Conservation (phyloP, 2,113 vertebrate species). For the Spea bombifrons region DNA sequence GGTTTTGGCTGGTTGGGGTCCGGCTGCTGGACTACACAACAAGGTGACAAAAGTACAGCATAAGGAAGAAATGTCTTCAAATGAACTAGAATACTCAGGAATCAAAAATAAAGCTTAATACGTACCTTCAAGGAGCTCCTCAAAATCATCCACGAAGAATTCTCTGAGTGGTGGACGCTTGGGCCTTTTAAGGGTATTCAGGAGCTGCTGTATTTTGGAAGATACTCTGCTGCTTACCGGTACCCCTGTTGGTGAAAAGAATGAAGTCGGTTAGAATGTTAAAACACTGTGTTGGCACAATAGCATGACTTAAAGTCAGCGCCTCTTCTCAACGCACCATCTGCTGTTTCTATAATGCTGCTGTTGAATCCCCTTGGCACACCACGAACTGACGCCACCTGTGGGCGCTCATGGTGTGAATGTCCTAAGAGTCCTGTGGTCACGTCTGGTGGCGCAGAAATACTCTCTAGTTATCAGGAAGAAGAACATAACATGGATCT, state of each 20-base stretch:
- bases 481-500: conserved; percentile 52
- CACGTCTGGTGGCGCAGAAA: conserved; percentile 86
- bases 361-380: conserved; percentile 72
- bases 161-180: conserved; percentile 90
- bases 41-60: not conserved
- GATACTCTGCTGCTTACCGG: conserved; percentile 94
- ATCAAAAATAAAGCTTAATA: not conserved
- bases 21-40: conserved; percentile 79
- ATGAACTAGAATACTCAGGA: fast-evolving
- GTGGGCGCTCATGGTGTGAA: conserved; percentile 71
- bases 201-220: conserved; percentile 95
- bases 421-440: conserved; percentile 82
- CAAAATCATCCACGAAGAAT: conserved; percentile 94
- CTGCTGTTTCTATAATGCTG: conserved; percentile 85
- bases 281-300: not conserved
- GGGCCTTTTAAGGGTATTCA: conserved; percentile 92
- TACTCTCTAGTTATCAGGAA: conserved; percentile 75
- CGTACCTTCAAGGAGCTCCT: conserved; percentile 90
- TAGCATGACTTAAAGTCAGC: conserved; percentile 3
- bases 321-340: conserved; percentile 73
- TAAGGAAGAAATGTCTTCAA: not conserved
- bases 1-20: conserved; percentile 92
- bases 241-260: conserved; percentile 69
- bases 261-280: not conserved
- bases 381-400: conserved; percentile 77